A percentile compares a stretch with the other conserved stretches of the same genome.
phyloP scores from a whole-genome alignment of 2,797 vertebrate genomes.

The Sebastes trivittatus region DNA sequence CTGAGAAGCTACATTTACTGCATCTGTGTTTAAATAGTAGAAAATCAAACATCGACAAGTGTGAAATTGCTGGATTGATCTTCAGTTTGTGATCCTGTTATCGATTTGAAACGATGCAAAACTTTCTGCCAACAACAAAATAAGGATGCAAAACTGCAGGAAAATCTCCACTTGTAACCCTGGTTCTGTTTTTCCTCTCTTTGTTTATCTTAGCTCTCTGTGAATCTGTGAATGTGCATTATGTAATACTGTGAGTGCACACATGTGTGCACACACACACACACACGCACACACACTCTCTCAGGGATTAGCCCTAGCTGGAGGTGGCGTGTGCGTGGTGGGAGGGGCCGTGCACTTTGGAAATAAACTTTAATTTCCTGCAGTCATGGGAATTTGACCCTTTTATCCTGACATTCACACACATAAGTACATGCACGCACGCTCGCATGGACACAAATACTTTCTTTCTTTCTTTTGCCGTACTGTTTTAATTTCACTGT shows the following conservation, averaged over 20 bases:
- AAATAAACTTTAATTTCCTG: constrained; percentile 86
- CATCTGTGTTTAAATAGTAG: neutral
- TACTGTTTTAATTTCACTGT: neutral
- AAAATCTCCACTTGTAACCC: neutral
- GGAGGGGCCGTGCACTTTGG: constrained; percentile 55
- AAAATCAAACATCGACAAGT: no score
- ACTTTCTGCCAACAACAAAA: neutral
- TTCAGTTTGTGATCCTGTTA: no score
- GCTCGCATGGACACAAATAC: neutral
- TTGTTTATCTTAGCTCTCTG: neutral
- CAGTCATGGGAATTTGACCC: constrained; percentile 83
- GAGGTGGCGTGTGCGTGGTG: constrained; percentile 51
- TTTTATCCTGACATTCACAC: constrained; percentile 36
- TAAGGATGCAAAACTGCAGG: neutral
- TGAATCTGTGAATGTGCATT: neutral
- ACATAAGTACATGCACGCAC: neutral
- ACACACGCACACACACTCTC: neutral
- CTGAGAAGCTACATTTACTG: neutral
- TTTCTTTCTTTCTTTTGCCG: neutral
- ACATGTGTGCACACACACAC: neutral
- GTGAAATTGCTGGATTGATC: neutral
- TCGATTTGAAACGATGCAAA: neutral
- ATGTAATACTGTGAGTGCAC: neutral
- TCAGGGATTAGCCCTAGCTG: constrained; percentile 43
- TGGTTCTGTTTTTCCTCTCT: neutral